Evolutionary conservation across 35 echinoderm and acorn worm species (phyloP).

Genomic region (Ophioderma brevispina): DNA sequence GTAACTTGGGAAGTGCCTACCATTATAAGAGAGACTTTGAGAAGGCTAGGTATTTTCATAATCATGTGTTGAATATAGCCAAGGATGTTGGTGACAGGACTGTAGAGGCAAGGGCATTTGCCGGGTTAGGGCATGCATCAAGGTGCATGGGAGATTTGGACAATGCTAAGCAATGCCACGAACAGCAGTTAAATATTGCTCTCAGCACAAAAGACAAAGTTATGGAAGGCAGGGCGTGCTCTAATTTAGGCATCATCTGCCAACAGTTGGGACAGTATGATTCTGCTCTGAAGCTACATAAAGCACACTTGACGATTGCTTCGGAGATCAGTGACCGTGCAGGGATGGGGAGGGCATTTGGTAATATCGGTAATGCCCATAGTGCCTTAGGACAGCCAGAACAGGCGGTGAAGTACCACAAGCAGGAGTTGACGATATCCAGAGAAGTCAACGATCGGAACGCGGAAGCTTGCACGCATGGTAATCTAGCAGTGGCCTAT

Average conservation of each 20-base stretch:
- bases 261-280: conserved; percentile 93
- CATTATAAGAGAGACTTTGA: conserved; percentile 95
- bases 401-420: conserved; percentile 96
- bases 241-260: conserved; percentile 95
- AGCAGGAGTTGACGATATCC: conserved; percentile 94
- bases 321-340: conserved; percentile 62
- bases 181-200: conserved; percentile 96
- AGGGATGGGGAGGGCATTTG: conserved; percentile 77
- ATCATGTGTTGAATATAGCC: conserved; percentile 82
- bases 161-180: conserved; percentile 84
- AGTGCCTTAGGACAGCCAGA: conserved; percentile 90
- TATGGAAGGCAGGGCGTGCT: conserved; percentile 90
- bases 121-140: conserved; percentile 90
- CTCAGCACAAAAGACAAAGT: conserved; percentile 92
- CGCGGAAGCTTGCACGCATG: conserved; percentile 90
- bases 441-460: conserved; percentile 90
- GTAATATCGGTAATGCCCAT: conserved; percentile 98
- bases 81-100: conserved; percentile 81
- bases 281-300: conserved; percentile 91
- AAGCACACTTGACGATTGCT: conserved; percentile 91
- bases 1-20: conserved; percentile 98
- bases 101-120: conserved; percentile 92
- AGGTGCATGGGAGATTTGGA: conserved; percentile 82
- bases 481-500: conserved; percentile 95
- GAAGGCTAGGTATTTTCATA: conserved; percentile 79